phyloP scores from a whole-genome alignment of 2,113 vertebrate genomes.

The Tragulus kanchil region DNA sequence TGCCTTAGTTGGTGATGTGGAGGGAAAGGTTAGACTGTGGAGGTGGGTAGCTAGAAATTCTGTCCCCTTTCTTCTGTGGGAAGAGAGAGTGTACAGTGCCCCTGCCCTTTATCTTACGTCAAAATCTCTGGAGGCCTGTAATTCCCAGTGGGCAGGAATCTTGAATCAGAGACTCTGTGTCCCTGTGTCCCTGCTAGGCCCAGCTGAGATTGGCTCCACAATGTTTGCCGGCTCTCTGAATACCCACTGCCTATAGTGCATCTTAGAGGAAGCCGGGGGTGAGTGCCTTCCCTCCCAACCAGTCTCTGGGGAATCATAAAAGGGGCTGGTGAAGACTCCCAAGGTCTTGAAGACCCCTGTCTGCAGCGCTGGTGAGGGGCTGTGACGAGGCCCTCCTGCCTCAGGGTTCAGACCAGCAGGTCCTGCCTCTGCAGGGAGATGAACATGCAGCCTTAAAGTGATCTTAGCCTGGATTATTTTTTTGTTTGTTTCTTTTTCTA shows the following conservation, averaged over 20 bases:
- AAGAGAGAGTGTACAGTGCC: too few relatives aligned
- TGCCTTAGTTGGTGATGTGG: too few relatives aligned
- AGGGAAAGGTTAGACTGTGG: too few relatives aligned
- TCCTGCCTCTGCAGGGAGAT: not conserved
- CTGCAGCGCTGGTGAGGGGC: not conserved
- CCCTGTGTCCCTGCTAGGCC: too few relatives aligned
- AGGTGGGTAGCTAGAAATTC: too few relatives aligned
- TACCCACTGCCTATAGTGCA: not conserved
- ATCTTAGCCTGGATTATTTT: not conserved
- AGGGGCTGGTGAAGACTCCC: not conserved
- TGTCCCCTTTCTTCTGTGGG: too few relatives aligned
- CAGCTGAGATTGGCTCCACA: too few relatives aligned
- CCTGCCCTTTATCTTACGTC: too few relatives aligned
- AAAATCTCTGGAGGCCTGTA: too few relatives aligned
- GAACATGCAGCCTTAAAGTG: not conserved
- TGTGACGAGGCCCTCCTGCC: not conserved
- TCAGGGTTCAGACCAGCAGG: not conserved
- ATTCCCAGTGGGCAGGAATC: too few relatives aligned
- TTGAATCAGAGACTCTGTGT: too few relatives aligned
- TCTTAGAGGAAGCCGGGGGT: not conserved
- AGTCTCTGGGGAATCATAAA: not conserved
- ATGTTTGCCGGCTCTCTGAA: too few relatives aligned
- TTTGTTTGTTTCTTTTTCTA: not conserved
- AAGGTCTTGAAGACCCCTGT: not conserved
- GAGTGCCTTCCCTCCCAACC: not conserved